Conservation (phyloP, 2,888 invertebrate genomes). For the Drosophila cyrtoloma region DNA sequence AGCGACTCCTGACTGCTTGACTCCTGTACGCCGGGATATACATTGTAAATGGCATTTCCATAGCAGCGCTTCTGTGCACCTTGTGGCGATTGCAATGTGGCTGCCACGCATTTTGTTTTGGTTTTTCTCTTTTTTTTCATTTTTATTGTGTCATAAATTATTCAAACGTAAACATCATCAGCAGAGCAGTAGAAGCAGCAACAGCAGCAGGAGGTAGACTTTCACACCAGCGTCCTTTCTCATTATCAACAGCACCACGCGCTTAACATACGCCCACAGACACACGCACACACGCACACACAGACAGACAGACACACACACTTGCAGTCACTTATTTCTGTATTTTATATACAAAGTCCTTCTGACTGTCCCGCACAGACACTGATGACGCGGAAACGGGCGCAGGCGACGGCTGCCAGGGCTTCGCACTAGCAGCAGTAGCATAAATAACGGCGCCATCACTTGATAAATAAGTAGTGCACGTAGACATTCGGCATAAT, state of each 20-base stretch:
- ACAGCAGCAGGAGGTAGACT: constrained; percentile 26
- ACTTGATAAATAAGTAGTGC: constrained; percentile 79
- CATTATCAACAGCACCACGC: constrained; percentile 71
- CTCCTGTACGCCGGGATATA: constrained; percentile 44
- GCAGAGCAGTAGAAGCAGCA: constrained; percentile 46
- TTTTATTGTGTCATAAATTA: constrained; percentile 83
- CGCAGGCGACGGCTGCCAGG: constrained; percentile 35
- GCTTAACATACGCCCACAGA: constrained; percentile 44
- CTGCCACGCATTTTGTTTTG: constrained; percentile 42
- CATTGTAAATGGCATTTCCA: constrained; percentile 77
- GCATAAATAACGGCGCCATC: constrained; percentile 75
- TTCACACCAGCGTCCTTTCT: constrained; percentile 48
- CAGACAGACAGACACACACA: constrained; percentile 14
- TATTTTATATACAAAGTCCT: constrained; percentile 41
- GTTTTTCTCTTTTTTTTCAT: constrained; percentile 33
- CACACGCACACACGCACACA: constrained; percentile 6
- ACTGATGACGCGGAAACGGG: constrained; percentile 39
- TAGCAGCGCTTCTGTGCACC: constrained; percentile 69
- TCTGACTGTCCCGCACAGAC: constrained; percentile 65
- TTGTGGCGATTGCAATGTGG: constrained; percentile 73
- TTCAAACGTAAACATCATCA: constrained; percentile 84
- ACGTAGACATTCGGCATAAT: constrained; percentile 79
- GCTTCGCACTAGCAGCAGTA: constrained; percentile 43
- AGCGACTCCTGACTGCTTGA: constrained; percentile 52
- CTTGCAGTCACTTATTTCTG: constrained; percentile 38